Evolutionary conservation across 1,140 invertebrate species (phyloP).

Genomic region (Yoshiicerus persimilis): DNA sequence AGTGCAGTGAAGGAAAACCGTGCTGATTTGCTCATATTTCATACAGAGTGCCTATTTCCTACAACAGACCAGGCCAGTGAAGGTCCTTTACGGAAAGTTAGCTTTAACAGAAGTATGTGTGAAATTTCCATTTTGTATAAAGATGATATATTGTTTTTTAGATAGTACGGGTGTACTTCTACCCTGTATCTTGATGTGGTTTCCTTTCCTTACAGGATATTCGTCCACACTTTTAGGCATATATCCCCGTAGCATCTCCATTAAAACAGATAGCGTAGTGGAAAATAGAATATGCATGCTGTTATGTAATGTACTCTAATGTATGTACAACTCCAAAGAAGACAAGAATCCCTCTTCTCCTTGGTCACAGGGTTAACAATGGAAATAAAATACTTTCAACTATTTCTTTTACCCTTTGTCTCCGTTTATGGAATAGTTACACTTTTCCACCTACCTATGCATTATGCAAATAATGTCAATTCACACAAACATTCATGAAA

Average conservation of each 20-base stretch:
- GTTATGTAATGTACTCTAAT: neutral
- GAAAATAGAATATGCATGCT: neutral
- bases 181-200: neutral
- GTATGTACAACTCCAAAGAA: too few species aligned
- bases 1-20: constrained; percentile 11
- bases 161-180: neutral
- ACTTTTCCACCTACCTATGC: too few species aligned
- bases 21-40: constrained; percentile 34
- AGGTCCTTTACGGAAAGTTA: neutral
- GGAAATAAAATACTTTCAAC: neutral
- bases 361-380: neutral
- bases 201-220: too few species aligned
- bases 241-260: neutral
- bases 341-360: neutral
- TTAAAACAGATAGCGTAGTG: neutral
- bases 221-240: neutral
- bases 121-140: constrained; percentile 2
- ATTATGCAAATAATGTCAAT: too few species aligned
- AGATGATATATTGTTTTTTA: neutral
- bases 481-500: too few species aligned
- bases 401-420: neutral
- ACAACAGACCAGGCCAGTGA: neutral
- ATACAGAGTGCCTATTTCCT: constrained; percentile 5
- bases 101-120: neutral
- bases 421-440: too few species aligned